Evolutionary conservation across 2,113 vertebrate genomes (phyloP).

Genomic region (Neolamprologus sp.): DNA sequence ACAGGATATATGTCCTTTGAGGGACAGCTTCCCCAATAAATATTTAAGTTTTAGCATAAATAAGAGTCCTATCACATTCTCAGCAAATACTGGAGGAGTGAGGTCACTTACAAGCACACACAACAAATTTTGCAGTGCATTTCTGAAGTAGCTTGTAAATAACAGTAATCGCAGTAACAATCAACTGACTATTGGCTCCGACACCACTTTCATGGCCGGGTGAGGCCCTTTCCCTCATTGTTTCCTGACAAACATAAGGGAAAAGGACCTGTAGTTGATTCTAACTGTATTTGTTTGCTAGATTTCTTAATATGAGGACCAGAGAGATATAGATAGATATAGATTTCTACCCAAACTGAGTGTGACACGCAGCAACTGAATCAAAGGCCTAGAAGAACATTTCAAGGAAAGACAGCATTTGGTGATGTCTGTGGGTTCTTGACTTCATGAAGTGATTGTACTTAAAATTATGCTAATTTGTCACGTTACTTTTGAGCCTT

Average conservation of each 20-base stretch:
- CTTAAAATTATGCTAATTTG: neutral
- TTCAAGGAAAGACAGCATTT: neutral
- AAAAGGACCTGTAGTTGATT: neutral
- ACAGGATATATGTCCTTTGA: neutral
- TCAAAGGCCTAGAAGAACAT: neutral
- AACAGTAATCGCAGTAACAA: neutral
- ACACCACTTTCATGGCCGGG: neutral
- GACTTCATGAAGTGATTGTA: accelerated
- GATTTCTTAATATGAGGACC: neutral
- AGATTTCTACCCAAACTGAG: neutral
- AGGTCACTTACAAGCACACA: neutral
- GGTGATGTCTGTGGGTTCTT: neutral
- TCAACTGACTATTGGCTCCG: accelerated
- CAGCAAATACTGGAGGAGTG: neutral
- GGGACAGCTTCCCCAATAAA: neutral
- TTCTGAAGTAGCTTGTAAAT: neutral
- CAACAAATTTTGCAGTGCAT: neutral
- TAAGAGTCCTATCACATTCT: neutral
- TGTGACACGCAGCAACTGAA: neutral
- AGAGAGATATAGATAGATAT: neutral
- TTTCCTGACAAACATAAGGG: neutral
- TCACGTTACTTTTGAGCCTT: accelerated
- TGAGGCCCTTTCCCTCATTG: accelerated
- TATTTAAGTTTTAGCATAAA: neutral
- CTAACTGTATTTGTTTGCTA: neutral